Conservation (phyloP, 2,797 vertebrate species). For the Rallus crepitans region DNA sequence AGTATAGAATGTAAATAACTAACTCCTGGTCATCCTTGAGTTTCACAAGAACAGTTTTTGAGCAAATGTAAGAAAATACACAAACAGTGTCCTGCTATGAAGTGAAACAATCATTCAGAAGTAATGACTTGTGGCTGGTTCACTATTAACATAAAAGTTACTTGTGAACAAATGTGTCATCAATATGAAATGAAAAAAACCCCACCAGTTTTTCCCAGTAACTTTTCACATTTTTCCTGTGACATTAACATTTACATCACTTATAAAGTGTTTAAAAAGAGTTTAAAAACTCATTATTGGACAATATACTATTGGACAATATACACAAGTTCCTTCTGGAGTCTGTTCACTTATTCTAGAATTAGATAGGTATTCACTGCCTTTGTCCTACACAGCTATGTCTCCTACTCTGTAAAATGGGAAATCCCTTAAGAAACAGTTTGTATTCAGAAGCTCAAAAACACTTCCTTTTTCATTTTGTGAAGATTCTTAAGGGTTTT, state of each 20-base stretch:
- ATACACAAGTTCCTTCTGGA: neutral
- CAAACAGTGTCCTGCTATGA: neutral
- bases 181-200: neutral
- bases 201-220: neutral
- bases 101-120: neutral
- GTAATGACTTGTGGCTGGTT: neutral
- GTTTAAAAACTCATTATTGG: neutral
- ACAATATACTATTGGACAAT: neutral
- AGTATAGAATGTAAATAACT: neutral
- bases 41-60: neutral
- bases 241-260: neutral
- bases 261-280: neutral
- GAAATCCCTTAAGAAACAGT: neutral
- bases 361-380: neutral
- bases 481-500: neutral
- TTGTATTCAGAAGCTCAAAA: neutral
- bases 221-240: accelerated
- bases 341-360: neutral
- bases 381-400: neutral
- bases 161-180: neutral
- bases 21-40: neutral
- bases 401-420: neutral
- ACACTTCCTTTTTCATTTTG: neutral
- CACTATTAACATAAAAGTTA: neutral
- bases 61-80: neutral